A percentile compares a stretch with the other conserved stretches of the same genome.
phyloP scores from a whole-genome alignment of 2,888 invertebrate genomes.

The Corythucha ciliata region DNA sequence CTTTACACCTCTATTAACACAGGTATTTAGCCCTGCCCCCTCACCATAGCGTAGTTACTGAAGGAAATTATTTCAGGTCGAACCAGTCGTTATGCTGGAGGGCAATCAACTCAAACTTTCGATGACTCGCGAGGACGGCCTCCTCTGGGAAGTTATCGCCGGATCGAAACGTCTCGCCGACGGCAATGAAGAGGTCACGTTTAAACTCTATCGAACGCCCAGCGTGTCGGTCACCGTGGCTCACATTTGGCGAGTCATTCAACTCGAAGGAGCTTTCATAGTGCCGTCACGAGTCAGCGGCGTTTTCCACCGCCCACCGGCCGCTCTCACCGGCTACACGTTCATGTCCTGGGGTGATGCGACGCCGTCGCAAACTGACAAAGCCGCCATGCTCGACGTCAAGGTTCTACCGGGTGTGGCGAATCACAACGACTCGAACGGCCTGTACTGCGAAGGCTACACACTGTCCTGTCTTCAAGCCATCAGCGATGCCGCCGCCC shows the following conservation, averaged over 20 bases:
- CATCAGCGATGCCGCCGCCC: conserved; percentile 36
- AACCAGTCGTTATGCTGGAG: conserved; percentile 33
- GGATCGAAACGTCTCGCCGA: conserved; percentile 31
- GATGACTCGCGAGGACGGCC: conserved; percentile 34
- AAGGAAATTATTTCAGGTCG: conserved; percentile 30
- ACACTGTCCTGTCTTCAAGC: conserved; percentile 36
- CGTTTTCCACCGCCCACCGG: conserved; percentile 34
- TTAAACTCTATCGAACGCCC: conserved; percentile 34
- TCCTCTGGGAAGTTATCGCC: conserved; percentile 35
- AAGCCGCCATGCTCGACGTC: conserved; percentile 34
- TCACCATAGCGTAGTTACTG: no score
- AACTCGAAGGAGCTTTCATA: conserved; percentile 36
- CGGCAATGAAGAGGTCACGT: conserved; percentile 34
- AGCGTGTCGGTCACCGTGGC: conserved; percentile 29
- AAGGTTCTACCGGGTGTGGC: conserved; percentile 30
- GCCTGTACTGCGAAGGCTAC: conserved; percentile 28
- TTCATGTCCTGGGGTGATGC: conserved; percentile 36
- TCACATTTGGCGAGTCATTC: conserved; percentile 36
- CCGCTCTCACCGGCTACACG: conserved; percentile 35
- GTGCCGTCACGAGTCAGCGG: conserved; percentile 36
- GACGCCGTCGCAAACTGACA: conserved; percentile 29
- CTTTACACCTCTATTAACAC: conserved; percentile 34
- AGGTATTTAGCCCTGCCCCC: no score
- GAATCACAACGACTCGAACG: conserved; percentile 9
- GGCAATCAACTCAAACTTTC: conserved; percentile 31